These are phyloP conservation scores for Acanthosoma haemorrhoidale DNA, from an alignment of 2,888 invertebrate species.

Conservation along the genomic window DNA sequence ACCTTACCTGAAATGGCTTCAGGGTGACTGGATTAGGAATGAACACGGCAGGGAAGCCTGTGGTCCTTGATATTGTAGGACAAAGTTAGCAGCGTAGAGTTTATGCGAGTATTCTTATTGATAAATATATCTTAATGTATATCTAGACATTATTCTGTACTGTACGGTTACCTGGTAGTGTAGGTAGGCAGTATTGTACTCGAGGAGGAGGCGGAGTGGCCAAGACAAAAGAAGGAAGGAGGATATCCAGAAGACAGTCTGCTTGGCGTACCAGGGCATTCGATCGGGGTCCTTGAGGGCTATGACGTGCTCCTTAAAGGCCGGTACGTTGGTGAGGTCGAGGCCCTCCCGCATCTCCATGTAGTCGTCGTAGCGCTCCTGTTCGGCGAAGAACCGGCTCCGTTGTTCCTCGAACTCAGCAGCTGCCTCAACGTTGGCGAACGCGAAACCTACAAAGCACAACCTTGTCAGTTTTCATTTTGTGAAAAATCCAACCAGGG, in stretches of 20 bases:
- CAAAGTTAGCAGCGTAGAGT: no score
- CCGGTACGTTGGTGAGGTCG: slow-evolving; percentile 61
- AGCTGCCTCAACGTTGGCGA: slow-evolving; percentile 71
- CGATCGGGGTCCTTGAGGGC: slow-evolving; percentile 49
- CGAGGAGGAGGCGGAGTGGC: slow-evolving; percentile 72
- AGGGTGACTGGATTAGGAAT: no score
- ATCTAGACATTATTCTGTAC: no score
- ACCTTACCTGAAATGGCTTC: no score
- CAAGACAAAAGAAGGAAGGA: slow-evolving; percentile 72
- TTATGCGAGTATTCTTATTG: no score
- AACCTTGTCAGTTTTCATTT: not conserved
- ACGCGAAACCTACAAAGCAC: slow-evolving; percentile 56
- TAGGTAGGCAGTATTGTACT: slow-evolving; percentile 74
- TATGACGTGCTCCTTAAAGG: slow-evolving; percentile 55
- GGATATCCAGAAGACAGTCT: slow-evolving; percentile 67
- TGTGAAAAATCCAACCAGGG: no score
- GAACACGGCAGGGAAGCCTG: no score
- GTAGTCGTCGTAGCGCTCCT: slow-evolving; percentile 75
- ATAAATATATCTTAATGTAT: no score
- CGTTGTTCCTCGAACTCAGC: slow-evolving; percentile 76
- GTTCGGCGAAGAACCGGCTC: slow-evolving; percentile 69
- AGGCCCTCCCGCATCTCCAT: slow-evolving; percentile 79
- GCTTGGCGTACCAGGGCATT: slow-evolving; percentile 61
- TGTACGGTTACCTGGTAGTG: slow-evolving; percentile 67
- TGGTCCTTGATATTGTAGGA: no score